These are phyloP conservation scores for Halocynthia roretzi DNA, from an alignment of 23 tunicate genomes.

Conservation along the genomic window DNA sequence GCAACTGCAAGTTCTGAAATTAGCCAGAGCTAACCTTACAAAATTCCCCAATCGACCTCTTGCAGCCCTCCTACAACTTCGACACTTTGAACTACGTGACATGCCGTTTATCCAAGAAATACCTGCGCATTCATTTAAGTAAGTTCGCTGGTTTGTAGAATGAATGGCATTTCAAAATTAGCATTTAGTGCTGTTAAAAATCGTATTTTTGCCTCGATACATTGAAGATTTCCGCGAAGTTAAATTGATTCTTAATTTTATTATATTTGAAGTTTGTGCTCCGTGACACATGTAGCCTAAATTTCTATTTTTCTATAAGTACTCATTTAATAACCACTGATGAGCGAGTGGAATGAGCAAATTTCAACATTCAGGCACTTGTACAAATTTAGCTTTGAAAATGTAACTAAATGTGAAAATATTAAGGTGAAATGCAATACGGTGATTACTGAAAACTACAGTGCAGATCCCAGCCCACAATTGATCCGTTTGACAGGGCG, in stretches of 20 bases:
- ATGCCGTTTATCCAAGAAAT: constrained; percentile 13
- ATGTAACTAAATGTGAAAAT: no score
- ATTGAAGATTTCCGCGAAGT: background rate
- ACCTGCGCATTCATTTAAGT: constrained; percentile 18
- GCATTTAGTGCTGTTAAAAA: background rate
- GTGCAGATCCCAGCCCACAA: no score
- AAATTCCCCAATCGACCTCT: constrained; percentile 20
- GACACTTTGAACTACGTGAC: constrained; percentile 9
- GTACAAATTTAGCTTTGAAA: no score
- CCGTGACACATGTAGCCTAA: no score
- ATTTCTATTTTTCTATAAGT: no score
- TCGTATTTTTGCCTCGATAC: background rate
- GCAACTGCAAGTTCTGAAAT: constrained; percentile 10
- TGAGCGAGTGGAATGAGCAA: no score
- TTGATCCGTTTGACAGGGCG: no score
- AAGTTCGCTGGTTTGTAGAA: constrained; percentile 2
- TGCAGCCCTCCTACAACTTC: background rate
- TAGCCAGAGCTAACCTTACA: constrained; percentile 18
- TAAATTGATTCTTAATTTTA: background rate
- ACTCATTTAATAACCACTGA: no score
- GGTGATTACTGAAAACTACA: no score
- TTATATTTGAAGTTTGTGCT: no score
- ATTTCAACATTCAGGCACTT: no score
- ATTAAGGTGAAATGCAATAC: no score
- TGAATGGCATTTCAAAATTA: background rate